Percentiles rank a stretch among this genome's conserved stretches.
phyloP scores from a whole-genome alignment of 2,113 vertebrate species.

The Melierax canorus region DNA sequence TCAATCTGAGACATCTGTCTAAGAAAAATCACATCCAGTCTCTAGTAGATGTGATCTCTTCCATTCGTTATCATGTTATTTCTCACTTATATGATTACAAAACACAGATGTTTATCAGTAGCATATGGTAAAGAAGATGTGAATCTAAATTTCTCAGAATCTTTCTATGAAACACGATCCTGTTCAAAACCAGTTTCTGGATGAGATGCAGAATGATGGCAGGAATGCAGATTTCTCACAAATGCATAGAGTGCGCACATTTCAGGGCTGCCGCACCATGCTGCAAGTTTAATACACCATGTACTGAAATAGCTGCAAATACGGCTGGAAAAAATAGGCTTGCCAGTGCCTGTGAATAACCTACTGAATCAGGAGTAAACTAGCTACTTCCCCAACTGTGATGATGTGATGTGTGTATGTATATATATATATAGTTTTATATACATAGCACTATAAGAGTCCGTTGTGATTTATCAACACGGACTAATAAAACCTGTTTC shows the following conservation, averaged over 20 bases:
- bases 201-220: not conserved
- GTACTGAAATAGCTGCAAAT: not conserved
- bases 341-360: not conserved
- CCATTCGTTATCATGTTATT: fast-evolving
- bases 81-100: not conserved
- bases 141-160: not conserved
- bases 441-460: fast-evolving
- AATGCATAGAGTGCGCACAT: fast-evolving
- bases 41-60: not conserved
- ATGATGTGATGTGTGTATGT: fast-evolving
- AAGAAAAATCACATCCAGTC: not conserved
- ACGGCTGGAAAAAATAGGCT: not conserved
- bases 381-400: not conserved
- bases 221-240: not conserved
- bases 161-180: not conserved
- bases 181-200: not conserved
- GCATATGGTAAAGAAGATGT: not conserved
- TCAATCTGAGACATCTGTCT: not conserved
- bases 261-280: fast-evolving
- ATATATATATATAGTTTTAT: fast-evolving
- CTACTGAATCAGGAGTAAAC: not conserved
- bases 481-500: not conserved
- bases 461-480: fast-evolving
- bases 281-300: fast-evolving
- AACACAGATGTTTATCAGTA: not conserved